Evolutionary conservation across 1,140 invertebrate genomes (phyloP), one percentile per base, ranked within the genome.

Genomic region (Drosophila tsacasi): DNA sequence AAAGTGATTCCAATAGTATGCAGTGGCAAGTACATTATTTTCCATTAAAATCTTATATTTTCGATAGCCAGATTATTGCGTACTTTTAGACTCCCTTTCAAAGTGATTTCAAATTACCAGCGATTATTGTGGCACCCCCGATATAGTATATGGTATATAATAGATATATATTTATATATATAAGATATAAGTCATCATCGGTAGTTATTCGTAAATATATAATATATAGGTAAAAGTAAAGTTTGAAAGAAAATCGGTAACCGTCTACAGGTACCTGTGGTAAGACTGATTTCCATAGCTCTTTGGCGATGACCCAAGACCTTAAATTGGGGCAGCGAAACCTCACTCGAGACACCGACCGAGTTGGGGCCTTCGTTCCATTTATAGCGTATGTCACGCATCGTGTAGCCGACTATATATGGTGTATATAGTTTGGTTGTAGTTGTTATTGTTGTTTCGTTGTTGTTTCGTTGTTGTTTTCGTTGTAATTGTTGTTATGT

Each of bases 351-450:
- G 77, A 98, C 97, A 91, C 97, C 97, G 91, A 98, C 97, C 87
- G 97, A 98, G 94, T 97, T 96, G 92, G 97, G 96, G 75, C 97
- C 97, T 93, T 97, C 97, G 94, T 97, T 97, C 97, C 97, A 98
- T 94, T 97, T 97, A 95, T 98, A 98, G 89, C 97, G 96, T 94
- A 99, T 98, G 95, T 99, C 98, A 94, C 97, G 95, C 97, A 98
- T 98, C 93, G 97, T 98, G 95, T 98, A 98, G 94, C 98, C 98
- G 95, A 98, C 98, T 98, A 96, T 90, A 74, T 81, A 72, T 73
- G 66, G 66, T 82, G 60, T 79, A 83, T 79, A 74, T 67, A 60
- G 59, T 57, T 83, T 46, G 35, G 44, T 52, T 69, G 54, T 81
- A 44, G 59, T 68, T 58, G 54, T 79, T 46, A 35, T 39, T 39